Base-by-base conservation (phyloP, 64 coral and sea anemone species). In the Montipora capricornis region DNA sequence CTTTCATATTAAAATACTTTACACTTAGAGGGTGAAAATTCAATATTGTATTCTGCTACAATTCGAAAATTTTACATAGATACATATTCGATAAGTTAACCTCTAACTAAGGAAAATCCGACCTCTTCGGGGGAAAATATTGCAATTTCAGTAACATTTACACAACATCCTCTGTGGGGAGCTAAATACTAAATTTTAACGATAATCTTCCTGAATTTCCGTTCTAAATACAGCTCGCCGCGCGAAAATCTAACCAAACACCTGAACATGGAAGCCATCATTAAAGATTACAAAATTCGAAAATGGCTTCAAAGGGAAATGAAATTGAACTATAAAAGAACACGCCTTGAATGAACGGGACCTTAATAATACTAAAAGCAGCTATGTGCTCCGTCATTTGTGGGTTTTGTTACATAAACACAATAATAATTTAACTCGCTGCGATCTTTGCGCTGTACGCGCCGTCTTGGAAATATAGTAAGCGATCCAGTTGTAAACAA, bases 1-100 rank as follows among this genome's bases (percentile, higher is more conserved):
- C 92, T 97, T 96, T 97, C 73, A 95, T 97, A 97, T 97, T 97
- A 97, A 97, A 97, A 97, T 97, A 97, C 89, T 97, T 97, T 97
- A 97, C 96, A 97, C 96, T 97, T 96, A 97, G 77, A 94, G 96
- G 80, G 71, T 98, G 96, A 91, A 98, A 97, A 98, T 98, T 98
- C 90, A 95, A 98, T 98, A 95, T 95, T 89, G 90, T 80, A 83
- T 95, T 87, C 74, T 94, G 96, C 96, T 98, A 98, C 94, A 98
- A 98, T 98, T 98, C 96, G 44, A 98, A 97, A 98, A 89, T 92
- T 98, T 98, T 98, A 98, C 96, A 98, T 94, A 91, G 96, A 93
- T 95, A 98, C 85, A 98, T 95, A 95, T 95, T 97, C 88, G 96
- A 98, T 98, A 98, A 98, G 91, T 98, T 98, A 98, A 95, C 80